Percentiles rank a stretch among this genome's conserved stretches.
phyloP scores from a whole-genome alignment of 2,113 vertebrate species.

The Okapia johnstoni region DNA sequence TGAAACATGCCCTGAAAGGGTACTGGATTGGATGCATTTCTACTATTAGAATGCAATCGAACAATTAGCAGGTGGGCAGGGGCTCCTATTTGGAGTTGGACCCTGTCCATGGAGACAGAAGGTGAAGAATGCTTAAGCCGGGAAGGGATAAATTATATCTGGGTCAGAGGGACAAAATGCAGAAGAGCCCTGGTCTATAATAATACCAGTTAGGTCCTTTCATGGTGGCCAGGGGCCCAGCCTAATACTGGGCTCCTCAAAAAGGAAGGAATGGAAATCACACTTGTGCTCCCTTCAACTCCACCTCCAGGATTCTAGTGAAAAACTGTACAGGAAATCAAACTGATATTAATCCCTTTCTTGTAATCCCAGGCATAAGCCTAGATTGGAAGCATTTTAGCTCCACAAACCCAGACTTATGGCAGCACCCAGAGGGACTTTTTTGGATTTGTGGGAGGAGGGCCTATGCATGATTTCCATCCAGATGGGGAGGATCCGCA shows the following conservation, averaged over 20 bases:
- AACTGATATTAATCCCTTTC: not conserved
- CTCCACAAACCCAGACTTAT: not conserved
- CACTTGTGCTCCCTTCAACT: not conserved
- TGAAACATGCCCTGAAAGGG: not conserved
- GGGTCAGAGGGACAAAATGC: not conserved
- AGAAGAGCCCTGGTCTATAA: not conserved
- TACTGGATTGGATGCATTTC: not conserved
- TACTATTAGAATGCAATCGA: not conserved
- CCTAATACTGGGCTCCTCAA: not conserved
- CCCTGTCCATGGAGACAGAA: not conserved
- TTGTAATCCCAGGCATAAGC: not conserved
- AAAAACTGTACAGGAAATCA: not conserved
- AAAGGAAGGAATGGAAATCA: not conserved
- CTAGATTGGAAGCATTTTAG: not conserved
- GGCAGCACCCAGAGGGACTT: not conserved
- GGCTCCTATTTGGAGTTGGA: not conserved
- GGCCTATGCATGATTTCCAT: not conserved
- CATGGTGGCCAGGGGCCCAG: not conserved
- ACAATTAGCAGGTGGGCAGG: not conserved
- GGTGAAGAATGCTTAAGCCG: not conserved
- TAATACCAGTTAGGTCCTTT: not conserved
- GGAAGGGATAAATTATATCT: not conserved
- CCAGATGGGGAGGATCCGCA: not conserved
- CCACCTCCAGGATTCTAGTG: not conserved
- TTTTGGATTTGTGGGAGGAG: not conserved